Base-by-base conservation (phyloP, 2,888 invertebrate species). In the Monopis laevigella region DNA sequence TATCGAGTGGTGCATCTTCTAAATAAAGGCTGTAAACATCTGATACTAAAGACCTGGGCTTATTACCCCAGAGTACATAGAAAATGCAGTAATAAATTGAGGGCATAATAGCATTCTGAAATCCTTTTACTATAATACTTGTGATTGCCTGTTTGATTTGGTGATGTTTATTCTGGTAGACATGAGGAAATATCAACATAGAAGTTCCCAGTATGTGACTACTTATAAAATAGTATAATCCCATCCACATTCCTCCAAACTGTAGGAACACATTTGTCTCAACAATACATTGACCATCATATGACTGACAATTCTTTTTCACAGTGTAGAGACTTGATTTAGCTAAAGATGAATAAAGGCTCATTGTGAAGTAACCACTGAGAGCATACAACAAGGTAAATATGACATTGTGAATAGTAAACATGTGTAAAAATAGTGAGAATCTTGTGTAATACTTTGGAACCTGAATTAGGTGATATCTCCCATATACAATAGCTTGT, bases 401-500 rank as follows among this genome's bases (percentile, higher is more conserved):
- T 19, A 83, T 54, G 1, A 85, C 49, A 46, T 87, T 84, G 52
- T 87, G 87, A 1, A 85, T 45, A 0, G 87, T 82, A 49, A 88
- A 85, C 49, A 87, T 73, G 26, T 83, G 82, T 21, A 86, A 55
- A 39, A 90, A 72, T 69, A 86, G 86, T 2, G 82, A 82, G 52
- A 89, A 89, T 52, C 91, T 82, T 10, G 87, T 89, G 27, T 85
- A 81, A 46, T 84, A 82, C 52, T 86, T 89, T 0, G 81, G 77
- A 26, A 83, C 68, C 38, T 84, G 83, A 13, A 82, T 70, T 16
- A 89, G 77, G 51, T 89, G 88, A 48, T 86, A 86, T 55, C 87
- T 88, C 34, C 88, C 88, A 54, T 88, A 86, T 24, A 88, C 78
- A 28, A 89, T 73, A n/a, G 90, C 88, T 67, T 90, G 89, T 4